These are phyloP conservation scores for Kryptopterus vitreolus DNA, from an alignment of 2,797 vertebrate genomes.

Conservation along the genomic window DNA sequence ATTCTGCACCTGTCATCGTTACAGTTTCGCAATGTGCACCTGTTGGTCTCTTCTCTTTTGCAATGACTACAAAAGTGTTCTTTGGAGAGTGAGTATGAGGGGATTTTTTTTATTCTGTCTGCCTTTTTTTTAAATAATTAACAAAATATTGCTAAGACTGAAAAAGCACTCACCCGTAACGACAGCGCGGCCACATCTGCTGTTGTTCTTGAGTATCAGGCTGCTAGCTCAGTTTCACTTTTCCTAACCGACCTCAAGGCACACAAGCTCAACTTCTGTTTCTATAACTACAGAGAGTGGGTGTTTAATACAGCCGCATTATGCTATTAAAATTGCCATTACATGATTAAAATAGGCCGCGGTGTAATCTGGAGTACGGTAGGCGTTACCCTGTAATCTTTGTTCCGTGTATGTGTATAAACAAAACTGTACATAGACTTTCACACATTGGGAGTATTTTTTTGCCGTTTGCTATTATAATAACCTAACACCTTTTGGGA, in stretches of 20 bases:
- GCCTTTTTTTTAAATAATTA: no score
- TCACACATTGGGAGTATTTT: no score
- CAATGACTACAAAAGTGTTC: neutral
- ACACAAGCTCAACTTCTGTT: neutral
- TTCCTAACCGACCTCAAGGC: neutral
- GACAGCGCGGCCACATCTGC: neutral
- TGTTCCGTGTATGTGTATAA: no score
- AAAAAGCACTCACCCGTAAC: slow-evolving; percentile 2
- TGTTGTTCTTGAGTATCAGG: neutral
- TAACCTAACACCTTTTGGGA: no score
- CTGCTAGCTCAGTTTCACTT: neutral
- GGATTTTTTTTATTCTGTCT: neutral
- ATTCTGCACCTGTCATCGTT: neutral
- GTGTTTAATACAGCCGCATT: no score
- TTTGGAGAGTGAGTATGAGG: neutral
- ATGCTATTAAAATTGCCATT: no score
- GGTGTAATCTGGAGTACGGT: no score
- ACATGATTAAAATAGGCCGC: no score
- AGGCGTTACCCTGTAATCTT: no score
- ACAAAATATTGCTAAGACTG: neutral
- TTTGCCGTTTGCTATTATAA: no score
- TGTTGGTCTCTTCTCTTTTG: neutral
- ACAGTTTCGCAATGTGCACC: slow-evolving; percentile 1
- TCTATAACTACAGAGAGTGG: no score
- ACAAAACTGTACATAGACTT: no score